Percentiles rank a stretch among this genome's conserved stretches.
Conservation (phyloP, 2,113 vertebrate genomes). For the Picathartes gymnocephalus region DNA sequence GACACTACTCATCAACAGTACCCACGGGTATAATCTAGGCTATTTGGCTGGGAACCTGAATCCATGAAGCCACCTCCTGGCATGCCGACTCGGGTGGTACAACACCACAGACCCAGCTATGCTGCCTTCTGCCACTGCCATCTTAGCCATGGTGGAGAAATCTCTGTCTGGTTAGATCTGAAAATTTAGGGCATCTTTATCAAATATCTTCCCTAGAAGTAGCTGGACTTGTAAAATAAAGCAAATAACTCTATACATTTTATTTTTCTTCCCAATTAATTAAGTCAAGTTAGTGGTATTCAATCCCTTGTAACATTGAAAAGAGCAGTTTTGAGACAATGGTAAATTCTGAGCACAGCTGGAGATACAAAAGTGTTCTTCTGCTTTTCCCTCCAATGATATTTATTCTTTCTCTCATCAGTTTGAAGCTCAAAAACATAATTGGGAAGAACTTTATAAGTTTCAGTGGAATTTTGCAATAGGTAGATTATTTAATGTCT, state of each 20-base stretch:
- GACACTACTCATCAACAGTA: not conserved
- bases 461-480: not conserved
- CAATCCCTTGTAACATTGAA: not conserved
- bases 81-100: not conserved
- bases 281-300: not conserved
- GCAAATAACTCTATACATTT: not conserved
- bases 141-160: not conserved
- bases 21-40: not conserved
- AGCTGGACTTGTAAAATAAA: not conserved
- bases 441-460: not conserved
- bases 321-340: not conserved
- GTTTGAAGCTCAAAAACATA: not conserved
- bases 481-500: not conserved
- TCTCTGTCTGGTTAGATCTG: not conserved
- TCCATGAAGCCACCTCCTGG: not conserved
- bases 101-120: not conserved
- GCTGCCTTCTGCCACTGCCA: not conserved
- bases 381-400: not conserved
- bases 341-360: not conserved
- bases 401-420: not conserved
- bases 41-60: not conserved
- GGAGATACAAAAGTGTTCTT: not conserved
- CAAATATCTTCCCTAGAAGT: not conserved
- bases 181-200: not conserved
- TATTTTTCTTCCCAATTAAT: not conserved